Evolutionary conservation across 1,140 invertebrate species (phyloP), one percentile per base, ranked within the genome.

Genomic region (Ditylenchus dipsaci): DNA sequence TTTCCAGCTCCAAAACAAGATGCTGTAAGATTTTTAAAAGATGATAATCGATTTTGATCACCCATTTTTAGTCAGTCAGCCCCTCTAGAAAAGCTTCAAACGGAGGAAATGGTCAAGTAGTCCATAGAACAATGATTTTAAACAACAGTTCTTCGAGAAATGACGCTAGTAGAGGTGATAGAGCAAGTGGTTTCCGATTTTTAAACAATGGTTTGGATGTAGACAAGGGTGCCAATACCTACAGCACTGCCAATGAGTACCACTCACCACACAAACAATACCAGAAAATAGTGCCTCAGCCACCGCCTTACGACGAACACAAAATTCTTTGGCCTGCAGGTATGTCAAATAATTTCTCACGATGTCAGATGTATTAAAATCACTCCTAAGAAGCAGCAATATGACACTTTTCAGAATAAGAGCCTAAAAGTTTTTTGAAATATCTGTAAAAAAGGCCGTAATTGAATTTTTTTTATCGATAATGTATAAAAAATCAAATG

Each of bases 101-200:
- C 15, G 23, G 23, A 26, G 49, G 49, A 8, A 53, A 26, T 30
- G 29, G 59, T 5, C 3, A 3, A 26, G 59, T 61, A n/a, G 59
- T 61, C 13, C 59, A 61, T n/a, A 21, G 38, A 21, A 61, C 59
- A 61, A 61, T 61, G 38, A 61, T 61, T 61, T 26, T 53, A 21
- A 53, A 26, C 49, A 53, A 53, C 23, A 26, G 15, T 8, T 53
- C 49, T 26, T 53, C 49, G 3, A 53, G n/a, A 26, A 53, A 53
- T 26, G 23, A 53, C 3, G 3, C 49, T 53, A 5, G 23, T 26
- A 53, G n/a, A 21, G 49, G 49, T 3, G 23, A 53, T 3, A 3
- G 33, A 38, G 33, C 33, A 38, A 26, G 49, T 21, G 49, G 49
- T 8, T 53, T 53, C 23, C 49, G 49, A 5, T 26, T 53, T 15